Conservation (phyloP, 2,888 invertebrate genomes). For the Prionchulus punctatus region DNA sequence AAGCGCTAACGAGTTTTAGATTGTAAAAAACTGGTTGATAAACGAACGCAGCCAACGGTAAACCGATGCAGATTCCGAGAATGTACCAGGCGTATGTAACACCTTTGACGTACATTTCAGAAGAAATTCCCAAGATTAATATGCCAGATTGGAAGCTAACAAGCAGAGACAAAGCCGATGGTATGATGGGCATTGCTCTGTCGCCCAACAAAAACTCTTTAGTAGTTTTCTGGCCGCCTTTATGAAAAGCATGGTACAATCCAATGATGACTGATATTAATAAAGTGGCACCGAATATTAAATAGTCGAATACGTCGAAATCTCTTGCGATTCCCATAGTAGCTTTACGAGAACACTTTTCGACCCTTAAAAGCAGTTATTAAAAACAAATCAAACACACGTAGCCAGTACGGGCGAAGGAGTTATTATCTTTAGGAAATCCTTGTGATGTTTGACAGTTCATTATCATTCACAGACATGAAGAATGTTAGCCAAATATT, state of each 20-base stretch:
- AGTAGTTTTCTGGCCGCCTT: constrained; percentile 6
- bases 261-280: constrained; percentile 5
- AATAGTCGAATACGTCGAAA: constrained; percentile 5
- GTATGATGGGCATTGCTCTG: constrained; percentile 9
- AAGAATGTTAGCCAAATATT: too few species aligned
- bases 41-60: constrained; percentile 7
- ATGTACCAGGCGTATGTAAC: constrained; percentile 6
- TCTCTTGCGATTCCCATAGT: not conserved
- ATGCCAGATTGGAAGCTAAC: constrained; percentile 15
- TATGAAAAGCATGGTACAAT: constrained; percentile 3
- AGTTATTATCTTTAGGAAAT: too few species aligned
- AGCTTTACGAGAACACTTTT: too few species aligned
- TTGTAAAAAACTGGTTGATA: constrained; percentile 10
- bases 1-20: constrained; percentile 9
- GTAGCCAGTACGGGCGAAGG: too few species aligned
- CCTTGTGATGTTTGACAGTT: too few species aligned
- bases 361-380: too few species aligned
- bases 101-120: constrained; percentile 15
- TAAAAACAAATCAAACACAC: too few species aligned
- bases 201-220: constrained; percentile 8
- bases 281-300: constrained; percentile 6
- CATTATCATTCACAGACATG: too few species aligned
- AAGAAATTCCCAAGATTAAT: constrained; percentile 12
- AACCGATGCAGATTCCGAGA: constrained; percentile 1
- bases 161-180: constrained; percentile 12